Evolutionary conservation across 2,888 invertebrate genomes (phyloP).

Genomic region (Rhagonycha fulva): DNA sequence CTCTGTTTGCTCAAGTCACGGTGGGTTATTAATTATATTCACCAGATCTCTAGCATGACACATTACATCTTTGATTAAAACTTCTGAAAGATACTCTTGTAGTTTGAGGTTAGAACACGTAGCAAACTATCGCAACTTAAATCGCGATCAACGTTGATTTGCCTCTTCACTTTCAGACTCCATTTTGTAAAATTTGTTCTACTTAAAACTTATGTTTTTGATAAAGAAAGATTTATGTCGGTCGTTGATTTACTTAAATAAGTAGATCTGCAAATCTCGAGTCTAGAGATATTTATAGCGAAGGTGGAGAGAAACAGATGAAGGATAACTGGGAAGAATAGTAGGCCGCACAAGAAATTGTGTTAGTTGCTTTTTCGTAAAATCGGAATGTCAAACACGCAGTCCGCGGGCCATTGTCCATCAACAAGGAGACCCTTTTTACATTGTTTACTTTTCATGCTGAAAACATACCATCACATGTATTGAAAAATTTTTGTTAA

Average conservation of each 20-base stretch:
- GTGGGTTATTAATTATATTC: neutral
- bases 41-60: neutral
- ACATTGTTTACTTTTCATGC: neutral
- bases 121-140: neutral
- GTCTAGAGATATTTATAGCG: neutral
- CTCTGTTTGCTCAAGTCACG: neutral
- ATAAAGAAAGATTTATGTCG: neutral
- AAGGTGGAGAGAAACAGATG: neutral
- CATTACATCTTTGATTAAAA: neutral
- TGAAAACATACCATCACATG: no score
- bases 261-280: neutral
- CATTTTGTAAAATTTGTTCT: neutral
- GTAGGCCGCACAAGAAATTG: neutral
- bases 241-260: neutral
- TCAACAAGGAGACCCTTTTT: neutral
- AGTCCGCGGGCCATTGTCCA: neutral
- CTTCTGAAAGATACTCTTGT: neutral
- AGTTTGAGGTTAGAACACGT: neutral
- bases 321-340: neutral
- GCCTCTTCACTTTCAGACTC: neutral
- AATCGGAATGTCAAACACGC: neutral
- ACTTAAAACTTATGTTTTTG: neutral
- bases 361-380: neutral
- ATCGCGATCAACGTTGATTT: neutral
- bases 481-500: no score